phyloP scores from a whole-genome alignment of 2,888 invertebrate species.

The Cantharis rustica region DNA sequence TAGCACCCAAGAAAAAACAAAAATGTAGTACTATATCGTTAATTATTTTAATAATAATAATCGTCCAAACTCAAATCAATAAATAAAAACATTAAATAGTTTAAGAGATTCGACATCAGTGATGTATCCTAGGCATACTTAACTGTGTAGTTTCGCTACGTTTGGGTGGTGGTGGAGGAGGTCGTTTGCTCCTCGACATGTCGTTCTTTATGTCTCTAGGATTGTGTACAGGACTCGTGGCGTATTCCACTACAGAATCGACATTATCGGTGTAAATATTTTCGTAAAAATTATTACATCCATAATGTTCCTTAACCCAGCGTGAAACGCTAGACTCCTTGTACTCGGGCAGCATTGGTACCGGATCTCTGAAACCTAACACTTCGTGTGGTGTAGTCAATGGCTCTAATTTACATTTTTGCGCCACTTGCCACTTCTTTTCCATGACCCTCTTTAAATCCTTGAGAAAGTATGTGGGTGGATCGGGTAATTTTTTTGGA shows the following conservation, averaged over 20 bases:
- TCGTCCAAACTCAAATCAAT: neutral
- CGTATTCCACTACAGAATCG: conserved; percentile 58
- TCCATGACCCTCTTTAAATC: conserved; percentile 91
- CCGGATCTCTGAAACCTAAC: conserved; percentile 85
- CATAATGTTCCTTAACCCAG: conserved; percentile 90
- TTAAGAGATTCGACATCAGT: conserved; percentile 35
- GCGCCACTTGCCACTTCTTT: conserved; percentile 92
- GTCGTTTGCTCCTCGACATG: conserved; percentile 61
- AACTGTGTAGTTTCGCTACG: conserved; percentile 87
- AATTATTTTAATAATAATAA: neutral
- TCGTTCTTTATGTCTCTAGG: conserved; percentile 34
- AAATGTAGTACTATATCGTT: neutral
- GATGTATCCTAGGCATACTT: conserved; percentile 54
- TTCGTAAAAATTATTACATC: conserved; percentile 75
- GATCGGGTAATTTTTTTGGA: conserved; percentile 77
- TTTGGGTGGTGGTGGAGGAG: conserved; percentile 89
- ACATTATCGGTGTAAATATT: conserved; percentile 66
- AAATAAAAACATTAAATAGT: neutral
- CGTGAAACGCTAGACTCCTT: conserved; percentile 86
- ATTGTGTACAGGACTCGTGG: conserved; percentile 52
- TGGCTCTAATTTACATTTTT: conserved; percentile 86
- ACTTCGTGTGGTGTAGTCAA: conserved; percentile 91
- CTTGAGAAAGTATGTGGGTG: conserved; percentile 81
- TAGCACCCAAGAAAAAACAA: neutral
- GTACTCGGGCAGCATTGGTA: conserved; percentile 70